phyloP scores from a whole-genome alignment of 2,888 invertebrate genomes.

The Eudasyphora cyanicolor region DNA sequence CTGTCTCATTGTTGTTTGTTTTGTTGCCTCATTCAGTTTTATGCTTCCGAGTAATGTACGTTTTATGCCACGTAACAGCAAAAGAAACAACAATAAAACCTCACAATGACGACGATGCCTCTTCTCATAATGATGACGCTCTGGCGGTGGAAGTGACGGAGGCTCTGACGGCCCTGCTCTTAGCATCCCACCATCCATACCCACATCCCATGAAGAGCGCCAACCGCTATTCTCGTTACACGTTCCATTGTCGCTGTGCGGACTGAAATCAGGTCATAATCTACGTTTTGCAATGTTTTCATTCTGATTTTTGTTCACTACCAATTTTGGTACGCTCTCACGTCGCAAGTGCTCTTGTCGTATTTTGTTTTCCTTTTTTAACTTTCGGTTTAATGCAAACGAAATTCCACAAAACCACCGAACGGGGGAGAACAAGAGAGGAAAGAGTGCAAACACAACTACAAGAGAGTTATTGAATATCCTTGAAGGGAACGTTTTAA shows the following conservation, averaged over 20 bases:
- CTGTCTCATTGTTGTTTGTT: slow-evolving; percentile 10
- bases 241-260: background rate
- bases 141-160: background rate
- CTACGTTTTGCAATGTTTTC: slow-evolving; percentile 51
- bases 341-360: background rate
- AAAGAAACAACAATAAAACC: background rate
- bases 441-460: background rate
- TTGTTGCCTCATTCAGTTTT: slow-evolving; percentile 56
- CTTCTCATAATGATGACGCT: slow-evolving; percentile 20
- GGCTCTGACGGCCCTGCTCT: background rate
- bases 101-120: background rate
- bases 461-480: slow-evolving; percentile 29
- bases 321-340: background rate
- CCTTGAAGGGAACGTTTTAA: slow-evolving; percentile 50
- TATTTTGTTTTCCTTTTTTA: slow-evolving; percentile 7
- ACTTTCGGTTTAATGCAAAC: background rate
- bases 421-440: background rate
- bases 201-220: background rate
- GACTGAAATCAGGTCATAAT: slow-evolving; percentile 59
- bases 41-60: slow-evolving; percentile 40
- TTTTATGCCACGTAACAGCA: background rate
- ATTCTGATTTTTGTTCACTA: slow-evolving; percentile 17
- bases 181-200: slow-evolving; percentile 20
- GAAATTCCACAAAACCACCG: slow-evolving; percentile 4
- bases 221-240: background rate